A percentile compares a stretch with the other conserved stretches of the same genome.
phyloP scores from a whole-genome alignment of 2,888 invertebrate species.

The Leucophora obtusa region DNA sequence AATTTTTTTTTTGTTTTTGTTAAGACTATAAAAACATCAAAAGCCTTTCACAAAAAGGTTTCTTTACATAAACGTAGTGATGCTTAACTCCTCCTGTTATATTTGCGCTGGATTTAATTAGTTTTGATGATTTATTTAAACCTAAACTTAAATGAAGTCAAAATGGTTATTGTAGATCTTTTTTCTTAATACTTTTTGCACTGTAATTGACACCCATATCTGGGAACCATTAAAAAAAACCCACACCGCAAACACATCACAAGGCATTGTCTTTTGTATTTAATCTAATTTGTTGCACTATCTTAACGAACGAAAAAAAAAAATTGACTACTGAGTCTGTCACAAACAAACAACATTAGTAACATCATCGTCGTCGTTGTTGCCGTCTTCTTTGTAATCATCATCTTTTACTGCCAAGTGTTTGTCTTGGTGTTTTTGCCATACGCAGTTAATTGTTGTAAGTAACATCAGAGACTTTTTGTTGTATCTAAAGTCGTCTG shows the following conservation, averaged over 20 bases:
- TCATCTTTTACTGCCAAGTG: constrained; percentile 52
- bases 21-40: constrained; percentile 11
- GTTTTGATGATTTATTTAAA: constrained; percentile 63
- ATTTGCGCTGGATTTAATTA: constrained; percentile 56
- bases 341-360: constrained; percentile 50
- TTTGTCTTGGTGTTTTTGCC: constrained; percentile 20
- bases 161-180: constrained; percentile 42
- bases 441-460: constrained; percentile 60
- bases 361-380: constrained; percentile 41
- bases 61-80: not conserved
- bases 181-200: constrained; percentile 32
- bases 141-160: constrained; percentile 55
- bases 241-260: constrained; percentile 54
- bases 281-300: constrained; percentile 65
- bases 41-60: constrained; percentile 14
- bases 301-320: constrained; percentile 52
- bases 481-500: constrained; percentile 11
- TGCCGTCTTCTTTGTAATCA: constrained; percentile 45
- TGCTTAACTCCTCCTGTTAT: constrained; percentile 46
- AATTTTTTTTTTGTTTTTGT: not conserved
- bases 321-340: constrained; percentile 55
- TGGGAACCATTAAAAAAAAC: constrained; percentile 59
- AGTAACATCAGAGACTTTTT: constrained; percentile 25
- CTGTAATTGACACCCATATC: constrained; percentile 64
- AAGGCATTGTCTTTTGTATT: constrained; percentile 46